Percentiles rank a stretch among this genome's conserved stretches.
These are phyloP conservation scores for Danaus melanippus DNA, from an alignment of 1,140 invertebrate species.

Conservation along the genomic window DNA sequence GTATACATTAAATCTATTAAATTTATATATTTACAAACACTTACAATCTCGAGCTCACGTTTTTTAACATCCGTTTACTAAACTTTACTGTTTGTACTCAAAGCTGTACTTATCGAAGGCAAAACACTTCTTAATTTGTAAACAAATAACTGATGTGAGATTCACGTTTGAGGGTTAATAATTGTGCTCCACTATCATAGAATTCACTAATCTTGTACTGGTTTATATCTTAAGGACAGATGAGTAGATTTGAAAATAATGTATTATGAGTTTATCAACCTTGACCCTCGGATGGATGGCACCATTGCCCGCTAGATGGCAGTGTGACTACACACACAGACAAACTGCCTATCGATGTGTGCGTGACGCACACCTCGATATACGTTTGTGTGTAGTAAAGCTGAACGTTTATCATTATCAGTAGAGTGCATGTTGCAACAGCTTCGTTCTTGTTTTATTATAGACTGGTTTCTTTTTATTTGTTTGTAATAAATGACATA, in stretches of 20 bases:
- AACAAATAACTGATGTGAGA: constrained; percentile 30
- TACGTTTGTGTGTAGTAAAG: constrained; percentile 14
- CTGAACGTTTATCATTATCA: constrained; percentile 39
- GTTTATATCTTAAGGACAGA: constrained; percentile 20
- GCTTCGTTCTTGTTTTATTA: constrained; percentile 9
- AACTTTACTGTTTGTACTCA: constrained; percentile 51
- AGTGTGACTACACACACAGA: constrained; percentile 38
- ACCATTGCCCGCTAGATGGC: constrained; percentile 54
- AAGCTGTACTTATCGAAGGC: constrained; percentile 41
- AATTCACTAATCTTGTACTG: constrained; percentile 11
- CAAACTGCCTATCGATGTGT: constrained; percentile 27
- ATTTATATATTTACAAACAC: constrained; percentile 5
- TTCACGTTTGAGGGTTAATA: not conserved
- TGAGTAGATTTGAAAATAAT: constrained; percentile 52
- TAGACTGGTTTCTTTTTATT: too few species aligned
- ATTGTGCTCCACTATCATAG: too few species aligned
- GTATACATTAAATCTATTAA: constrained; percentile 23
- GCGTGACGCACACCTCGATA: constrained; percentile 38
- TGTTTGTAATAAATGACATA: too few species aligned
- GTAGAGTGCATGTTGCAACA: constrained; percentile 30
- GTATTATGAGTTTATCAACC: constrained; percentile 61
- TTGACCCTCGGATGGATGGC: constrained; percentile 38
- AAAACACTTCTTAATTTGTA: constrained; percentile 58
- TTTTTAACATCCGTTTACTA: constrained; percentile 32
- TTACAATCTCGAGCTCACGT: constrained; percentile 34